Conservation (phyloP, 2,888 invertebrate species). For the Nephrotoma appendiculata region DNA sequence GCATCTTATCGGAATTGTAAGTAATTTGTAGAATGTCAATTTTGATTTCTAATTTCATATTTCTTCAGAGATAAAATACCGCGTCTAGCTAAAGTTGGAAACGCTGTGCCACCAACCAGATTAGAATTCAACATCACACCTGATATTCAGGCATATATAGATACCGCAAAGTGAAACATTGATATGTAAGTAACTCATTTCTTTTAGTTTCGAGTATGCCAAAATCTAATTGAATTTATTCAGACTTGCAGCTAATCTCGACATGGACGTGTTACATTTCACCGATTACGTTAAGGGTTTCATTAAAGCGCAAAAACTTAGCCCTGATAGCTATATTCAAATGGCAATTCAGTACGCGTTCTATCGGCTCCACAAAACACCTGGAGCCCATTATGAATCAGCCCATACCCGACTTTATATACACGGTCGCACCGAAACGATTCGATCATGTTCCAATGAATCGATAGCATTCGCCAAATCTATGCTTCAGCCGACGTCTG, state of each 20-base stretch:
- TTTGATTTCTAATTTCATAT: neutral
- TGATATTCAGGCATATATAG: conserved; percentile 41
- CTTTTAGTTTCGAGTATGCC: neutral
- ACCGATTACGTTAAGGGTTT: conserved; percentile 72
- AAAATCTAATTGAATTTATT: conserved; percentile 19
- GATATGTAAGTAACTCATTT: conserved; percentile 36
- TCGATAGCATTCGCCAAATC: conserved; percentile 62
- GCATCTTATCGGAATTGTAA: neutral
- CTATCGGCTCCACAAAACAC: conserved; percentile 54
- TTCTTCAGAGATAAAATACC: neutral
- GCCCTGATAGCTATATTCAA: conserved; percentile 92
- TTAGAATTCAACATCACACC: conserved; percentile 39
- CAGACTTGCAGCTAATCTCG: conserved; percentile 59
- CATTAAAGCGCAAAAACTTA: conserved; percentile 72
- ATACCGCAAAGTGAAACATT: conserved; percentile 44
- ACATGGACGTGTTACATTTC: conserved; percentile 68
- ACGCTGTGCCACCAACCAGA: conserved; percentile 15
- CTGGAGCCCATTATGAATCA: conserved; percentile 84
- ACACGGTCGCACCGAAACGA: conserved; percentile 86
- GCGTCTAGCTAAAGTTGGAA: neutral
- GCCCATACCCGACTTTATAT: conserved; percentile 74
- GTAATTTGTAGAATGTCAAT: conserved; percentile 7
- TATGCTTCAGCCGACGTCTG: conserved; percentile 42
- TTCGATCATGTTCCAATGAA: conserved; percentile 77
- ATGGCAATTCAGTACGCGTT: conserved; percentile 86